A percentile compares a stretch with the other conserved stretches of the same genome.
Conservation (phyloP, 2,888 invertebrate species). For the Eledone cirrhosa region DNA sequence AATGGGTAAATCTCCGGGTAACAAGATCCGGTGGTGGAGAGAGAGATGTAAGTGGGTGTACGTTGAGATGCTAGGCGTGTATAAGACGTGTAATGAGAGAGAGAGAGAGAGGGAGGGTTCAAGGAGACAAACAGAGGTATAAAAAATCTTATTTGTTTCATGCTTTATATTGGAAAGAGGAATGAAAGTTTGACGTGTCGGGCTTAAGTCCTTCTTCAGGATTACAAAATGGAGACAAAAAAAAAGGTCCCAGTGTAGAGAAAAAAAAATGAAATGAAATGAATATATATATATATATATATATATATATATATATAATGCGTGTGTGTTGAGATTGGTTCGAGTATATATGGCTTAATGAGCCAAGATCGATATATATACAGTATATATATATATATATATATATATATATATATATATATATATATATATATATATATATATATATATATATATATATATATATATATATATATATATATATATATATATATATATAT, state of each 20-base stretch:
- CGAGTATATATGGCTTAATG: too few relatives aligned
- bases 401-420: neutral
- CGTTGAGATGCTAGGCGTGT: neutral
- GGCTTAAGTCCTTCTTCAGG: too few relatives aligned
- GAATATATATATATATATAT: too few relatives aligned
- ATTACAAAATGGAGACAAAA: neutral
- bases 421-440: slow-evolving; percentile 1
- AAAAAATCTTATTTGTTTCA: too few relatives aligned
- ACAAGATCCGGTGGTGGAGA: too few relatives aligned
- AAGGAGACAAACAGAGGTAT: neutral
- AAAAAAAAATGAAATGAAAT: neutral
- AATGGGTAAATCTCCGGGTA: too few relatives aligned
- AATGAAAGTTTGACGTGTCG: too few relatives aligned
- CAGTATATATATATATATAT: neutral
- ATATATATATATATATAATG: too few relatives aligned
- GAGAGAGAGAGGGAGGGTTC: neutral
- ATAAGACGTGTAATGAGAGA: neutral
- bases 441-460: slow-evolving; percentile 20
- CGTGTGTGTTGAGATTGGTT: too few relatives aligned
- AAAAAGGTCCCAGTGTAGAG: neutral
- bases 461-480: slow-evolving; percentile 27
- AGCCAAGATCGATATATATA: neutral
- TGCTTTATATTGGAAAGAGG: too few relatives aligned
- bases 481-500: slow-evolving; percentile 23
- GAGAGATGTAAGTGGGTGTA: neutral